Percentiles rank a stretch among this genome's conserved stretches.
Conservation (phyloP, 2,113 vertebrate genomes). For the Rhineura floridana region DNA sequence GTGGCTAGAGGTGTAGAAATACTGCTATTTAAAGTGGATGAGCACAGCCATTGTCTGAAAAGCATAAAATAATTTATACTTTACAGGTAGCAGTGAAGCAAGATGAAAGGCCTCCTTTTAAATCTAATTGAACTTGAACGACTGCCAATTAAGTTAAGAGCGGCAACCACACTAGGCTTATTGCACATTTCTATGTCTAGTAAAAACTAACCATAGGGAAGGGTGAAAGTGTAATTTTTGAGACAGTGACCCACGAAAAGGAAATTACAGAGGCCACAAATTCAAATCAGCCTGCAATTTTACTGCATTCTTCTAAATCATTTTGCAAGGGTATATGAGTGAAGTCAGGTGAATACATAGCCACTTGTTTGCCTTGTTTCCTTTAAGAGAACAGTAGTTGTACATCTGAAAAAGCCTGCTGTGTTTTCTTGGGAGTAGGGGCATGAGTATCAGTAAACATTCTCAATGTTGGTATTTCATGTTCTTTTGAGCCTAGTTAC, state of each 20-base stretch:
- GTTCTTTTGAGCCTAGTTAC: background rate
- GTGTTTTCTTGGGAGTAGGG: background rate
- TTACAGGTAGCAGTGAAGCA: conserved; percentile 55
- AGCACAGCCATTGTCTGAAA: conserved; percentile 62
- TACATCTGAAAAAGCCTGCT: background rate
- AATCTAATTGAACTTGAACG: conserved; percentile 66
- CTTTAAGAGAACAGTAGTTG: background rate
- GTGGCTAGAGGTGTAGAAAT: conserved; percentile 56
- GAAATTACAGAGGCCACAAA: conserved; percentile 20
- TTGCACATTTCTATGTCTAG: conserved; percentile 36
- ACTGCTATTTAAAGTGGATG: conserved; percentile 64
- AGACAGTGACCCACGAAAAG: conserved; percentile 22
- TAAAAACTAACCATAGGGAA: conserved; percentile 31
- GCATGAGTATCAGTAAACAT: background rate
- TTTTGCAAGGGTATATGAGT: conserved; percentile 18
- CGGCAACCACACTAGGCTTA: conserved; percentile 39
- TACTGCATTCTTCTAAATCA: conserved; percentile 17
- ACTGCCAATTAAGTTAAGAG: conserved; percentile 67
- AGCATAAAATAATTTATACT: conserved; percentile 43
- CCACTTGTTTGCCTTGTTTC: conserved; percentile 18
- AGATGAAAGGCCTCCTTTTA: conserved; percentile 64
- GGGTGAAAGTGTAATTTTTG: conserved; percentile 28
- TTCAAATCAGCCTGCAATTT: background rate
- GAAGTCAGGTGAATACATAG: background rate
- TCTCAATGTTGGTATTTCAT: background rate